Conservation (phyloP, 2,888 invertebrate genomes). For the Thera britannica region DNA sequence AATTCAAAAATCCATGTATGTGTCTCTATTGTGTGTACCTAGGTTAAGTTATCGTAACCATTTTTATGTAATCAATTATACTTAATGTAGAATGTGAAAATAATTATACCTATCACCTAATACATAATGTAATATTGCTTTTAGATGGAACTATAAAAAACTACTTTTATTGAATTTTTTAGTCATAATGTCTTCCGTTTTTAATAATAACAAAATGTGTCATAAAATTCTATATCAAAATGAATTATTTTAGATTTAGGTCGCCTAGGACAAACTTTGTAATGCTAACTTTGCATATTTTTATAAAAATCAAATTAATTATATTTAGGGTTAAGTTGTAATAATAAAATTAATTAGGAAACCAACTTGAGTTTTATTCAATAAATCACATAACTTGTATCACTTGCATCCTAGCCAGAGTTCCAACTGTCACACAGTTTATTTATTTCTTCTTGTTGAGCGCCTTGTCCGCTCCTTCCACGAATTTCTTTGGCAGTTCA, state of each 20-base stretch:
- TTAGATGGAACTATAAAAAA: constrained; percentile 8
- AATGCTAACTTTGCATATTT: constrained; percentile 32
- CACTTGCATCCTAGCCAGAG: constrained; percentile 14
- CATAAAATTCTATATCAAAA: constrained; percentile 6
- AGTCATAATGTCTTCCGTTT: constrained; percentile 41
- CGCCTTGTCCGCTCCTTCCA: constrained; percentile 90
- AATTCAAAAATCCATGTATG: not conserved
- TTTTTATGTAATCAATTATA: no score
- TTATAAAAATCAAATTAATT: constrained; percentile 23
- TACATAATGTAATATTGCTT: not conserved
- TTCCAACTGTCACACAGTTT: constrained; percentile 40
- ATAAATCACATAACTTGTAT: constrained; percentile 38
- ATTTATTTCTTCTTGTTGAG: constrained; percentile 86
- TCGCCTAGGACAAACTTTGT: not conserved
- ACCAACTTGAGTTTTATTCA: constrained; percentile 41
- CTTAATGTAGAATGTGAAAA: no score
- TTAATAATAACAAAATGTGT: constrained; percentile 22
- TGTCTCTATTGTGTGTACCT: not conserved
- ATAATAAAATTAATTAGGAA: constrained; percentile 37
- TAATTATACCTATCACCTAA: no score
- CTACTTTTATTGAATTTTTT: constrained; percentile 11
- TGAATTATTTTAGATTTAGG: constrained; percentile 4
- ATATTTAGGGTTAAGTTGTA: constrained; percentile 35
- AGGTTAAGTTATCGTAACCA: not conserved
- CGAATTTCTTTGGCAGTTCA: constrained; percentile 89